These are phyloP conservation scores for Bovichtus diacanthus DNA, from an alignment of 2,797 vertebrate genomes.

Conservation along the genomic window DNA sequence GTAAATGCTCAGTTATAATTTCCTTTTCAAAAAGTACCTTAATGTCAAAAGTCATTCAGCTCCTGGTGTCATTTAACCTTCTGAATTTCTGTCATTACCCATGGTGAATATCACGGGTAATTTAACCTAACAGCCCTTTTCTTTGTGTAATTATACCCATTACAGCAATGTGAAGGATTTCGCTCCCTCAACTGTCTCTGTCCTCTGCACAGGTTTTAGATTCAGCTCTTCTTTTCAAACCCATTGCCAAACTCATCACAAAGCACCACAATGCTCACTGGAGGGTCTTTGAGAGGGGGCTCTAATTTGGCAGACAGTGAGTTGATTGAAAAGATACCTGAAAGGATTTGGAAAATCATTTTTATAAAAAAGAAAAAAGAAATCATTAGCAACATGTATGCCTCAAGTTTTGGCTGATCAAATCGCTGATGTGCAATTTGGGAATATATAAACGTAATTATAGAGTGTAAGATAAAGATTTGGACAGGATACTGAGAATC, in stretches of 20 bases:
- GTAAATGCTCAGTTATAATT: conserved; percentile 64
- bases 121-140: conserved; percentile 81
- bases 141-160: conserved; percentile 82
- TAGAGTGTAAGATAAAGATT: conserved; percentile 24
- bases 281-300: conserved; percentile 56
- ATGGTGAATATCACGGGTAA: conserved; percentile 76
- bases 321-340: conserved; percentile 74
- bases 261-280: conserved; percentile 52
- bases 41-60: conserved; percentile 72
- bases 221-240: conserved; percentile 70
- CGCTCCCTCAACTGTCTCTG: conserved; percentile 64
- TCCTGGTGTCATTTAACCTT: conserved; percentile 81
- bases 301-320: conserved; percentile 59
- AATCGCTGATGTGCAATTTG: conserved; percentile 51
- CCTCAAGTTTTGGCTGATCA: conserved; percentile 55
- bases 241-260: conserved; percentile 54
- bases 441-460: conserved; percentile 47
- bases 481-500: conserved; percentile 19
- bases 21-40: conserved; percentile 63
- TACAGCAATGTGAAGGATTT: conserved; percentile 75
- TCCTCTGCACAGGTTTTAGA: conserved; percentile 64
- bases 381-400: conserved; percentile 44
- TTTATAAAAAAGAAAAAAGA: conserved; percentile 9
- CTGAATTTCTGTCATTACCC: conserved; percentile 75
- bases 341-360: conserved; percentile 59